Evolutionary conservation across 2,797 vertebrate species (phyloP).

Genomic region (Cetoscarus ocellatus): DNA sequence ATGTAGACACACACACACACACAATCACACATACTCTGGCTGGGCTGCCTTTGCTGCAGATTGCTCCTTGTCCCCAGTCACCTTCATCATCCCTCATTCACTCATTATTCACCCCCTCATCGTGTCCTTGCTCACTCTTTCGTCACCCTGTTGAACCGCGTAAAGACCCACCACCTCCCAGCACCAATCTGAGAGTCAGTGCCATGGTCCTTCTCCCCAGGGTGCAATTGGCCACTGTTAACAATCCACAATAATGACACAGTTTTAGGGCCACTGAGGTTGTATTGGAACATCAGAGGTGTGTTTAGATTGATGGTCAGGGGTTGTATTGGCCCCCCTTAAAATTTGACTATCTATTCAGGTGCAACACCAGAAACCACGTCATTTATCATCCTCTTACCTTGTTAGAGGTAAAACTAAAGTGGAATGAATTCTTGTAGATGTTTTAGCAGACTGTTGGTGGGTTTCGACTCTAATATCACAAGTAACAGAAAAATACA

Average conservation of each 20-base stretch:
- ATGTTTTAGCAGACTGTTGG: no score
- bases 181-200: slow-evolving; percentile 51
- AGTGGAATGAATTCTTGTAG: no score
- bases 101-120: slow-evolving; percentile 51
- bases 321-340: no score
- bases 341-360: no score
- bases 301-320: no score
- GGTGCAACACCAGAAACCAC: no score
- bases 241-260: slow-evolving; percentile 51
- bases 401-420: no score
- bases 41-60: slow-evolving; percentile 68
- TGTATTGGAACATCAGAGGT: slow-evolving; percentile 25
- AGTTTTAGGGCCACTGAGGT: slow-evolving; percentile 15
- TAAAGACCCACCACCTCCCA: not conserved
- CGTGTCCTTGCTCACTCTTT: slow-evolving; percentile 50
- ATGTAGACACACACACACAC: slow-evolving; percentile 31
- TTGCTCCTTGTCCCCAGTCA: slow-evolving; percentile 73
- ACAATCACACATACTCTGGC: slow-evolving; percentile 51
- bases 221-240: slow-evolving; percentile 38
- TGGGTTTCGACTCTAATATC: no score
- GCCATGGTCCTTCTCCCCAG: slow-evolving; percentile 32
- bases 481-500: no score
- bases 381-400: no score
- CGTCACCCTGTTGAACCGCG: slow-evolving; percentile 31
- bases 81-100: slow-evolving; percentile 75